Base-by-base conservation (phyloP, 2,797 vertebrate genomes). In the Coregonus sp. region DNA sequence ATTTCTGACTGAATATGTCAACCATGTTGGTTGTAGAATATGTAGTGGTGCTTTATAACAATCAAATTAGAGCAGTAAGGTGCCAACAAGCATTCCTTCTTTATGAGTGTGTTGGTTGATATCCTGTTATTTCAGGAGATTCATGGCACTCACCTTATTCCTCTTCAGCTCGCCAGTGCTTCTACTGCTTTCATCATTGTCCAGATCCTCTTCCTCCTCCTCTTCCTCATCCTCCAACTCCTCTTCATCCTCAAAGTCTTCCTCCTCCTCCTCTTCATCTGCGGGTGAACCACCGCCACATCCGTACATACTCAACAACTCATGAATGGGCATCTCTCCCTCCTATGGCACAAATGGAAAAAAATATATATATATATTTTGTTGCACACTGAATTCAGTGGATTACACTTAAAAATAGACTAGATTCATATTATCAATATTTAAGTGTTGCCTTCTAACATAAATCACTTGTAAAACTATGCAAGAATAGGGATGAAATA, bases 321-420 rank as follows among this genome's bases (percentile, higher is more conserved):
- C 97, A 81, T 99, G 95, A 89, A 99, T 98, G 71, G 98, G 98
- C 97, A 99, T 99, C 75, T 97, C 97, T 0, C 97, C 96, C 80
- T 99, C 98, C 98, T 99, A 83, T 79, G 51, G 74, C 37, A 76
- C 4, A 72, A 72, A 31, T 70, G 11, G 75, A 29, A 9, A 18
- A 11, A 25, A 63, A 63, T 1, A 3, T 0, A 3, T 0, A 25
- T 25, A 25, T 25, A 25, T 25, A 1, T n/a, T 16, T 54, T 33
- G 40, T 47, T 47, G 9, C 40, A 47, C 40, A 47, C 40, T 47
- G 40, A 47, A 47, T 47, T 47, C 11, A 11, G 11, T 47, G 40
- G 9, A 16, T 35, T 35, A 18, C 1, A 15, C 14, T 67, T 33
- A 33, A 12, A 33, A 33, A 33, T 1, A 29, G 20, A 63, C 59